Conservation (phyloP, 2,113 vertebrate species). For the Okapia johnstoni region DNA sequence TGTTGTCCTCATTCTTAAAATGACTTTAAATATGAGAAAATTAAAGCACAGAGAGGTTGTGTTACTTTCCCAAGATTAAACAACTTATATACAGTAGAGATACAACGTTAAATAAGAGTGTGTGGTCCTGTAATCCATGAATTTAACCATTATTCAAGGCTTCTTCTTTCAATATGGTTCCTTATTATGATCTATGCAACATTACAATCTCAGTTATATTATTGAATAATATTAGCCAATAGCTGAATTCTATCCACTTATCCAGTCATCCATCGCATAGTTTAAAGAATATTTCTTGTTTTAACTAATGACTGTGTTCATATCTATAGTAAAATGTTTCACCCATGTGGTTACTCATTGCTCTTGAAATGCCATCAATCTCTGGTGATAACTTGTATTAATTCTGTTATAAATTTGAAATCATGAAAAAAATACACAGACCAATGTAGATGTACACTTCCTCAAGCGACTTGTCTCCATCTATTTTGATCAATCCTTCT, state of each 20-base stretch:
- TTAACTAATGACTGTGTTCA: neutral
- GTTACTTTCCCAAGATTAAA: neutral
- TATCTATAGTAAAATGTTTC: neutral
- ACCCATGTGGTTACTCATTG: neutral
- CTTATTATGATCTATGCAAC: neutral
- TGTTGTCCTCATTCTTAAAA: neutral
- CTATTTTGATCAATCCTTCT: constrained; percentile 13
- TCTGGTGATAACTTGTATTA: neutral
- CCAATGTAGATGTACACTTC: neutral
- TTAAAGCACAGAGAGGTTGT: neutral
- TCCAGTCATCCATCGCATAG: neutral
- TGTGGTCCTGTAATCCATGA: neutral
- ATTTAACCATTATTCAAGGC: neutral
- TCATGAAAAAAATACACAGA: neutral
- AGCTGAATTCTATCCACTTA: neutral
- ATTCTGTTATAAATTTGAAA: constrained; percentile 24
- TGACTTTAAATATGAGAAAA: neutral
- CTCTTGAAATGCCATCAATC: neutral
- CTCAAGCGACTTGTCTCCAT: neutral
- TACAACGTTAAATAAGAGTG: neutral
- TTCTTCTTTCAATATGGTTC: neutral
- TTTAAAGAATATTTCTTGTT: neutral
- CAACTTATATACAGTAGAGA: neutral
- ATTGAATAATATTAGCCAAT: neutral
- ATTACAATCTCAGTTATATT: neutral